Evolutionary conservation across 2,888 invertebrate species (phyloP).

Genomic region (Heliconius sara): DNA sequence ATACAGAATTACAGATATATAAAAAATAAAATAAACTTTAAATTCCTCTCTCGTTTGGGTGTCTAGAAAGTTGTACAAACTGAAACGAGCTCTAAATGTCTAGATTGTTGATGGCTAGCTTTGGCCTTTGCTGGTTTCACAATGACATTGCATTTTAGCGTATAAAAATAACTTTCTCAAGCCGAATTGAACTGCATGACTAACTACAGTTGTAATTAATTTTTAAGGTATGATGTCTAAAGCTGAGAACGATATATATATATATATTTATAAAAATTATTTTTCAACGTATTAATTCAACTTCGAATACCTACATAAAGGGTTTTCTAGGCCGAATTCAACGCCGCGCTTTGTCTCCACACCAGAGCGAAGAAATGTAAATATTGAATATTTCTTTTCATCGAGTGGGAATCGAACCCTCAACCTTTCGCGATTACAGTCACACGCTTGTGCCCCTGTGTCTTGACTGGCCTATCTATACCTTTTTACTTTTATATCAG

Average conservation of each 20-base stretch:
- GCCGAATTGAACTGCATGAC: conserved; percentile 2
- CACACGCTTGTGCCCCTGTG: no score
- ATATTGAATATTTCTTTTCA: no score
- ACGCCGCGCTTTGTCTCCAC: no score
- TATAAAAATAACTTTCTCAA: conserved; percentile 12
- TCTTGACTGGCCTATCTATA: no score
- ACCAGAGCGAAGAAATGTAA: no score
- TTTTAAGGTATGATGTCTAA: neutral
- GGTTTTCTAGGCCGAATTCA: no score
- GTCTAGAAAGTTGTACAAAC: conserved; percentile 10
- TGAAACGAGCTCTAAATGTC: conserved; percentile 13
- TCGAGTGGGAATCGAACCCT: no score
- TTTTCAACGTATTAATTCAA: no score
- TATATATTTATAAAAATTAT: no score
- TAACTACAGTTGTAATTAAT: conserved; percentile 10
- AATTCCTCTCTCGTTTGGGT: conserved; percentile 1
- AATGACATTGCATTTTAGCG: conserved; percentile 10
- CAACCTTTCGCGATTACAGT: no score
- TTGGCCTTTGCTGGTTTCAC: neutral
- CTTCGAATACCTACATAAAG: no score
- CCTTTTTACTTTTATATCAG: neutral
- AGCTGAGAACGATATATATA: neutral
- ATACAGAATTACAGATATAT: neutral
- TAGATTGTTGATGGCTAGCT: conserved; percentile 12
- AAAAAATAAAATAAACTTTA: neutral